Base-by-base conservation (phyloP, 2,113 vertebrate genomes). In the Oenanthe melanoleuca region DNA sequence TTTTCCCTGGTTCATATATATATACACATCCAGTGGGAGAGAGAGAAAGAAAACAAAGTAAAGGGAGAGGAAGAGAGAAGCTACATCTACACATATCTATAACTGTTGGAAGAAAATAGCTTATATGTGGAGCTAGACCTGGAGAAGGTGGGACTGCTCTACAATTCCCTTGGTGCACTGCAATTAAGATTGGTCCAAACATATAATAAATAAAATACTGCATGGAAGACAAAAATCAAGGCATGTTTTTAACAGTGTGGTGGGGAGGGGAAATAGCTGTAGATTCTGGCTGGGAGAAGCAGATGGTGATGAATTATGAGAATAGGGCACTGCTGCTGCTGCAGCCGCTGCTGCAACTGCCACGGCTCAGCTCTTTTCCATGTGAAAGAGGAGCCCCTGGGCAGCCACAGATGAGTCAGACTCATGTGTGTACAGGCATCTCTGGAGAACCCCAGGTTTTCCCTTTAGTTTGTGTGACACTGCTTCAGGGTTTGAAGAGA, bases 331-430 rank as follows among this genome's bases (percentile, higher is more conserved):
- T 79, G 89, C 89, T 95, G 92, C 95, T 83, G 60, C 84, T 92
- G 82, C 89, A 90, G 93, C 88, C 40, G 6, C 86, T 96, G 92
- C 89, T 72, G 65, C 86, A 89, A 92, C 92, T 96, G 95, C 78
- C 80, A 89, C 45, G 91, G 80, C 34, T 91, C 95, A 82, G 91
- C 82, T 92, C 78, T 78, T 94, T 86, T 47, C 91, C 75, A 38
- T 95, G 84, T 92, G 94, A 97, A 95, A 97, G 89, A 84, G 95
- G 79, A 86, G 66, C 85, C 93, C 66, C 89, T 89, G 91, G 95
- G 95, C 91, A 91, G 91, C 80, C 82, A 73, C 86, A 78, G 82
- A 93, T 96, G 96, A 96, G 79, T 96, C 94, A 97, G 70, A 63
- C 71, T 92, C 10, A 1, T 47, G 56, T 55, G 56, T 61, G 42